These are phyloP conservation scores for Ochropleura plecta DNA, from an alignment of 2,888 invertebrate species.

Conservation along the genomic window DNA sequence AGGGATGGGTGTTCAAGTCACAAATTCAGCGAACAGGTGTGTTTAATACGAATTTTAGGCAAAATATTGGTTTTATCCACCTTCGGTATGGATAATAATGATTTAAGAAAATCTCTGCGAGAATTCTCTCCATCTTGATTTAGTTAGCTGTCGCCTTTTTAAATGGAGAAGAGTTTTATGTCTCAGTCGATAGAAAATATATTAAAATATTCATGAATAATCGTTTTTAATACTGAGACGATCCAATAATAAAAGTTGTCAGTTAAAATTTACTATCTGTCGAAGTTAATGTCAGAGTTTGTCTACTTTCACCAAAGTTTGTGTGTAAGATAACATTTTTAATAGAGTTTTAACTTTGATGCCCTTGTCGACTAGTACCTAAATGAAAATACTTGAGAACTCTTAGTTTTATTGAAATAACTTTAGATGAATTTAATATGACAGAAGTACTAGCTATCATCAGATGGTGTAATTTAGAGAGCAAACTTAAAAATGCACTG, in stretches of 20 bases:
- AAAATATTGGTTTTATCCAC: slow-evolving; percentile 76
- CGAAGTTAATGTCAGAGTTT: slow-evolving; percentile 34
- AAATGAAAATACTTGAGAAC: slow-evolving; percentile 55
- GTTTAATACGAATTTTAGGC: slow-evolving; percentile 83
- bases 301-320: slow-evolving; percentile 40
- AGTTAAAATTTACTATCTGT: slow-evolving; percentile 44
- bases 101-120: slow-evolving; percentile 56
- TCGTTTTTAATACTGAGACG: slow-evolving; percentile 39
- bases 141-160: slow-evolving; percentile 33
- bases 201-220: slow-evolving; percentile 55
- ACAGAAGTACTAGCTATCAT: slow-evolving; percentile 3
- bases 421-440: slow-evolving; percentile 46
- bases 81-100: slow-evolving; percentile 63
- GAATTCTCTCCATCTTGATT: slow-evolving; percentile 54
- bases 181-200: slow-evolving; percentile 42
- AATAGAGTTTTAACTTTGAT: slow-evolving; percentile 34
- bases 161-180: slow-evolving; percentile 47
- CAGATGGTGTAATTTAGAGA: slow-evolving; percentile 6
- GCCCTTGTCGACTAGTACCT: slow-evolving; percentile 35
- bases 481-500: neutral
- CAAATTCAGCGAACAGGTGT: slow-evolving; percentile 82
- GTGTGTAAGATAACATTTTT: slow-evolving; percentile 48
- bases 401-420: slow-evolving; percentile 36
- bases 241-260: slow-evolving; percentile 51
- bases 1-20: slow-evolving; percentile 78